phyloP scores from a whole-genome alignment of 1,140 invertebrate genomes.

The Zophobas atratus region DNA sequence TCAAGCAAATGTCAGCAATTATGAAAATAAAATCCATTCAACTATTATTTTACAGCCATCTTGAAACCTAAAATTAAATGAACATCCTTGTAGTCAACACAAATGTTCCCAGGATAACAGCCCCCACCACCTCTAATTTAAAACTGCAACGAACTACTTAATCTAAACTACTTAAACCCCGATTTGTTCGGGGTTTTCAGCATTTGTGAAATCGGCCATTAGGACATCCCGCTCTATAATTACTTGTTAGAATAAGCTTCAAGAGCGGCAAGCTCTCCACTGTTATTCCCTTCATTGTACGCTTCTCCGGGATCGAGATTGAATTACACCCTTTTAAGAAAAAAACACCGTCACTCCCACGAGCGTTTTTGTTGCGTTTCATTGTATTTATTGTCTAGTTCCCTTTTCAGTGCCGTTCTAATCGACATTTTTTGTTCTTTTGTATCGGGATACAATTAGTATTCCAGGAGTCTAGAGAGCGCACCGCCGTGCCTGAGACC shows the following conservation, averaged over 20 bases:
- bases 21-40: too few species aligned
- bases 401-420: not conserved
- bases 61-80: too few species aligned
- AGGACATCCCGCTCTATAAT: slow-evolving; percentile 16
- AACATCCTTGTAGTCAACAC: too few species aligned
- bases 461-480: slow-evolving; percentile 17
- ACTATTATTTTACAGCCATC: too few species aligned
- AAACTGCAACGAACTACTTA: too few species aligned
- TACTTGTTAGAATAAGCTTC: slow-evolving; percentile 25
- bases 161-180: not conserved
- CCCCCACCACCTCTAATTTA: too few species aligned
- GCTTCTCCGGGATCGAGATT: slow-evolving; percentile 13
- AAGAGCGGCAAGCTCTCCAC: not conserved
- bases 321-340: slow-evolving; percentile 11
- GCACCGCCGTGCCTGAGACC: slow-evolving; percentile 27
- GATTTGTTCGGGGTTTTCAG: slow-evolving; percentile 6
- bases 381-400: slow-evolving; percentile 9
- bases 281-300: slow-evolving; percentile 1
- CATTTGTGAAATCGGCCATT: slow-evolving; percentile 13
- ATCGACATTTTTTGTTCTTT: slow-evolving; percentile 25
- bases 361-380: slow-evolving; percentile 5
- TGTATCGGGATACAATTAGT: slow-evolving; percentile 35
- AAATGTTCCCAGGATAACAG: too few species aligned
- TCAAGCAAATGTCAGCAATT: too few species aligned
- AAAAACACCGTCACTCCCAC: slow-evolving; percentile 4